Conservation (phyloP, 2,113 vertebrate genomes). For the Gallinago undulata region DNA sequence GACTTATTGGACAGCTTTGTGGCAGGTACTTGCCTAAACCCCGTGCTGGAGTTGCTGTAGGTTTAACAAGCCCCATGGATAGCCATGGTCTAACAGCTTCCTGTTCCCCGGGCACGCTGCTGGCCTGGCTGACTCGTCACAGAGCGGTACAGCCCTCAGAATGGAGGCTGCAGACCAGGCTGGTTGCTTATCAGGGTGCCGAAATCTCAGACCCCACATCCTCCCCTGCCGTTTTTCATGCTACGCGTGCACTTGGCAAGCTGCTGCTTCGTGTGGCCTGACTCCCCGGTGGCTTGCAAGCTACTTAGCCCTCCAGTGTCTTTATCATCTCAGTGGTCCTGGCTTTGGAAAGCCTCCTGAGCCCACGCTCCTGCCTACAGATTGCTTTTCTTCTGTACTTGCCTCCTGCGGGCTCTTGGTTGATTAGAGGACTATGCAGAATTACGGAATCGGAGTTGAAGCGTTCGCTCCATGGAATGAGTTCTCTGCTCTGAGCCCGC, state of each 20-base stretch:
- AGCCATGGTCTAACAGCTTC: slow-evolving; percentile 17
- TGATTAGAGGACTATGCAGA: accelerated
- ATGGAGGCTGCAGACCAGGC: background rate
- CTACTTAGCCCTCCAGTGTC: accelerated
- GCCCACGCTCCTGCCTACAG: accelerated
- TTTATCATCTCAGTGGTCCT: background rate
- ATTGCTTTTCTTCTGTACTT: background rate
- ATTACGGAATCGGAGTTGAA: background rate
- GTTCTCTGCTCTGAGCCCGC: background rate
- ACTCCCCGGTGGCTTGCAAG: background rate
- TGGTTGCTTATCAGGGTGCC: background rate
- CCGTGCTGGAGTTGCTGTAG: slow-evolving; percentile 49
- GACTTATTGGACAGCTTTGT: slow-evolving; percentile 6
- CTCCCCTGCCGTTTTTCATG: background rate
- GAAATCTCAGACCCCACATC: background rate
- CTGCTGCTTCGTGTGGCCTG: accelerated
- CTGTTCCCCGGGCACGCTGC: background rate
- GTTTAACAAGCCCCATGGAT: slow-evolving; percentile 43
- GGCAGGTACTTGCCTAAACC: slow-evolving; percentile 22
- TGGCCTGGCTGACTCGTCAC: background rate
- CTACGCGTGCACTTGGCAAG: background rate
- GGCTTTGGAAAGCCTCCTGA: background rate
- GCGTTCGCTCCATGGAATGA: background rate
- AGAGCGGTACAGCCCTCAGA: background rate
- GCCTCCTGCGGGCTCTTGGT: background rate